Conservation (phyloP, 2,888 invertebrate species). For the Cybosia mesomella region DNA sequence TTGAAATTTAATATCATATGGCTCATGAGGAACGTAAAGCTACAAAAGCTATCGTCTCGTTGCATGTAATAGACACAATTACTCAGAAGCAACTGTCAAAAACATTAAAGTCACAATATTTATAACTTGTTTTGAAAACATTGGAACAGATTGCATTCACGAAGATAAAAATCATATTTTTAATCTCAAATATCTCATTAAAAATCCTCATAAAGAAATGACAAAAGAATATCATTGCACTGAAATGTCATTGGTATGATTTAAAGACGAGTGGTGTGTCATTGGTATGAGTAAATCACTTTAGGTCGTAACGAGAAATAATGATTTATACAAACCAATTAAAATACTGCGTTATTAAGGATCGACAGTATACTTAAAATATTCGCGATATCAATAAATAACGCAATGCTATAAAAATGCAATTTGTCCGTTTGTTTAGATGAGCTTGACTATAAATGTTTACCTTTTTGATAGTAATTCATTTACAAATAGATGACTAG, state of each 20-base stretch:
- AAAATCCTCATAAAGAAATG: slow-evolving; percentile 78
- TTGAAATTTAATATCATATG: background rate
- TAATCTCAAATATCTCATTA: slow-evolving; percentile 79
- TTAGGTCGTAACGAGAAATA: slow-evolving; percentile 75
- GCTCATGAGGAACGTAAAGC: too few relatives aligned
- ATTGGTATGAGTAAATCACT: slow-evolving; percentile 84
- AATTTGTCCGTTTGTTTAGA: slow-evolving; percentile 55
- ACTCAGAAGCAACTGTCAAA: slow-evolving; percentile 18
- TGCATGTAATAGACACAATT: background rate
- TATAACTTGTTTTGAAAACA: slow-evolving; percentile 21
- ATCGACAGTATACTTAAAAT: slow-evolving; percentile 52
- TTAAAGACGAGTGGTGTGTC: slow-evolving; percentile 75
- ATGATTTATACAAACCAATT: slow-evolving; percentile 85
- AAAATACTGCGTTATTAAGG: slow-evolving; percentile 77
- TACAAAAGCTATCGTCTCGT: too few relatives aligned
- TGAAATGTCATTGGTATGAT: slow-evolving; percentile 66
- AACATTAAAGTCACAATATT: slow-evolving; percentile 25
- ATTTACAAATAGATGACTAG: background rate
- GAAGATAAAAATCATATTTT: slow-evolving; percentile 69
- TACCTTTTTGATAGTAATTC: background rate
- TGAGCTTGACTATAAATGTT: slow-evolving; percentile 32
- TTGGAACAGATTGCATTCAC: slow-evolving; percentile 59
- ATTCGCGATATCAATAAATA: slow-evolving; percentile 48
- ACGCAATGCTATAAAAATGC: slow-evolving; percentile 38
- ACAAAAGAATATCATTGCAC: slow-evolving; percentile 73